Evolutionary conservation across 1,140 invertebrate genomes (phyloP).

Genomic region (Tribolium castaneum): DNA sequence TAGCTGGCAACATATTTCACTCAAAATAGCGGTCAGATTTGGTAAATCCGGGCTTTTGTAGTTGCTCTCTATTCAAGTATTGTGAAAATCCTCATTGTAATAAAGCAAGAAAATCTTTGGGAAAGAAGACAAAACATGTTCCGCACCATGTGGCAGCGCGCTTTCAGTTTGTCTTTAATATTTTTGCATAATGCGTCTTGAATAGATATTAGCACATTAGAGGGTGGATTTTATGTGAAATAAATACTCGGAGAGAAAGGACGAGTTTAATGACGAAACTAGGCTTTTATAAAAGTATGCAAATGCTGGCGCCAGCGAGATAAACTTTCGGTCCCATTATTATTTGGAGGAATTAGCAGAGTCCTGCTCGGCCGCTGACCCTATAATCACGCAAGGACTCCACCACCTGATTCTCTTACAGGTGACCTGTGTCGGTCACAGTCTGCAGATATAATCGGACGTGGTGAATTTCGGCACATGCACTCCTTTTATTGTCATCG

Average conservation of each 20-base stretch:
- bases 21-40: neutral
- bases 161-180: slow-evolving; percentile 18
- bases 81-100: neutral
- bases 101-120: neutral
- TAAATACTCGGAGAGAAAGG: slow-evolving; percentile 4
- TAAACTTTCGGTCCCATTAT: slow-evolving; percentile 2
- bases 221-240: slow-evolving; percentile 27
- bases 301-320: neutral
- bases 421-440: slow-evolving; percentile 42
- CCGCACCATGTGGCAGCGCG: neutral
- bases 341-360: neutral
- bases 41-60: neutral
- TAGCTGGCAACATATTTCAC: neutral
- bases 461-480: slow-evolving; percentile 35
- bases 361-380: slow-evolving; percentile 6
- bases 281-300: slow-evolving; percentile 9
- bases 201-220: slow-evolving; percentile 31
- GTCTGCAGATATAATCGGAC: slow-evolving; percentile 33
- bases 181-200: slow-evolving; percentile 23
- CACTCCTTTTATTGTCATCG: slow-evolving; percentile 40
- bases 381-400: slow-evolving; percentile 3
- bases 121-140: neutral
- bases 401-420: slow-evolving; percentile 20
- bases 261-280: neutral
- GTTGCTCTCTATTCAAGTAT: neutral